A percentile compares a stretch with the other conserved stretches of the same genome.
Conservation (phyloP, 2,113 vertebrate genomes). For the Acrocephalus arundinaceus region DNA sequence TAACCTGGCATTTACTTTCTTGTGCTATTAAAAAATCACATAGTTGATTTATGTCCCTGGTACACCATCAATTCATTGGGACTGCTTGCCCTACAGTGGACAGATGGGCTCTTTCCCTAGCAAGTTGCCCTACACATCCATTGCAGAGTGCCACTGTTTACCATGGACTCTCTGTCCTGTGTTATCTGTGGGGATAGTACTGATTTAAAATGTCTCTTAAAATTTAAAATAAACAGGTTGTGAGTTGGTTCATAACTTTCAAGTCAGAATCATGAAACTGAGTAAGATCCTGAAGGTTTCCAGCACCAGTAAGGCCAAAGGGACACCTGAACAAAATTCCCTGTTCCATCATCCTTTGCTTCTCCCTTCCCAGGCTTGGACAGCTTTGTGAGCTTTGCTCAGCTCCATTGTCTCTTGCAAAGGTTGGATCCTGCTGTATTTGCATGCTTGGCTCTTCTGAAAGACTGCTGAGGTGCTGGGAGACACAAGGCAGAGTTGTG, state of each 20-base stretch:
- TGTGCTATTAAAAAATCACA: not conserved
- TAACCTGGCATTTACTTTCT: not conserved
- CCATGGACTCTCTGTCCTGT: not conserved
- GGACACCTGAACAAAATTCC: not conserved
- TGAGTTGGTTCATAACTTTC: not conserved
- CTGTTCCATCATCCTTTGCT: not conserved
- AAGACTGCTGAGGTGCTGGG: not conserved
- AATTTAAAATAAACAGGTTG: not conserved
- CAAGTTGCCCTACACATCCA: not conserved
- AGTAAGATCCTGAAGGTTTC: not conserved
- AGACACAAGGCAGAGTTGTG: not conserved
- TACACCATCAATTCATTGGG: not conserved
- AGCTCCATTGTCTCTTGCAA: not conserved
- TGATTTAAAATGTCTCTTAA: not conserved
- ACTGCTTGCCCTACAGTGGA: not conserved
- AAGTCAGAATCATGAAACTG: not conserved
- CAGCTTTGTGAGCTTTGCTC: not conserved
- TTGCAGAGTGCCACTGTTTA: not conserved
- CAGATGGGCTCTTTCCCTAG: not conserved
- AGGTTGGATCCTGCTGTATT: not conserved
- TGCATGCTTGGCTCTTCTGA: not conserved
- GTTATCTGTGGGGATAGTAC: not conserved
- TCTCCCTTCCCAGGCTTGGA: not conserved
- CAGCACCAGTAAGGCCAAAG: not conserved
- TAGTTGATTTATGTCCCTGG: not conserved